These are phyloP conservation scores for Masticophis lateralis DNA, from an alignment of 2,797 vertebrate species.

Conservation along the genomic window DNA sequence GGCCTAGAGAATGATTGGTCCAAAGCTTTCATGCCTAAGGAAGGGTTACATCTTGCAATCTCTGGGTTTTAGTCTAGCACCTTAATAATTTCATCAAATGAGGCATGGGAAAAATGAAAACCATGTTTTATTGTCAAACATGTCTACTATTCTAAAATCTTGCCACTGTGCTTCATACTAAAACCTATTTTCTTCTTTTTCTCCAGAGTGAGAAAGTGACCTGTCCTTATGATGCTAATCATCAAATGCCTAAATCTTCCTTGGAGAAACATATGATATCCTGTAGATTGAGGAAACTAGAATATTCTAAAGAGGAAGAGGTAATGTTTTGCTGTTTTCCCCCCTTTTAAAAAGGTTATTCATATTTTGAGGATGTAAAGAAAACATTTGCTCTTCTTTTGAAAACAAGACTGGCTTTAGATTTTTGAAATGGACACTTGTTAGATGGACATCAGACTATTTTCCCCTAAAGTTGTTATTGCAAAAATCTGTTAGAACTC, in stretches of 20 bases:
- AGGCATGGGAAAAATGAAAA: not conserved
- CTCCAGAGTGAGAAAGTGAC: conserved; percentile 71
- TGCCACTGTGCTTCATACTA: not conserved
- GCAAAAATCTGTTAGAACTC: not conserved
- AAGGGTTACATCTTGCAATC: not conserved
- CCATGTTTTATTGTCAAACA: not conserved
- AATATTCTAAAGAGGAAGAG: conserved; percentile 86
- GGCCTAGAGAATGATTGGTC: not conserved
- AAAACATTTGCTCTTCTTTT: not conserved
- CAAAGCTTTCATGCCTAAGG: not conserved
- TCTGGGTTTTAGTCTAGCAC: not conserved
- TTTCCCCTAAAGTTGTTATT: not conserved
- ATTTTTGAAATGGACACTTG: not conserved
- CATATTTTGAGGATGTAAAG: not conserved
- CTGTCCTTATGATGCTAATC: conserved; percentile 84
- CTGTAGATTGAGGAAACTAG: conserved; percentile 79
- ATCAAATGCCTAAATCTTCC: conserved; percentile 79
- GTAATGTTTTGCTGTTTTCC: conserved; percentile 55
- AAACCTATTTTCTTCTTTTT: not conserved
- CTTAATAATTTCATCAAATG: not conserved
- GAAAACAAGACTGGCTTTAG: not conserved
- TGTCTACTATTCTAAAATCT: not conserved
- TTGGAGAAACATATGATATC: conserved; percentile 81
- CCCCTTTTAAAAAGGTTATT: not conserved
- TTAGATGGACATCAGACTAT: not conserved